Evolutionary conservation across 1,140 invertebrate genomes (phyloP), one percentile per base, ranked within the genome.

Genomic region (Formica exsecta): DNA sequence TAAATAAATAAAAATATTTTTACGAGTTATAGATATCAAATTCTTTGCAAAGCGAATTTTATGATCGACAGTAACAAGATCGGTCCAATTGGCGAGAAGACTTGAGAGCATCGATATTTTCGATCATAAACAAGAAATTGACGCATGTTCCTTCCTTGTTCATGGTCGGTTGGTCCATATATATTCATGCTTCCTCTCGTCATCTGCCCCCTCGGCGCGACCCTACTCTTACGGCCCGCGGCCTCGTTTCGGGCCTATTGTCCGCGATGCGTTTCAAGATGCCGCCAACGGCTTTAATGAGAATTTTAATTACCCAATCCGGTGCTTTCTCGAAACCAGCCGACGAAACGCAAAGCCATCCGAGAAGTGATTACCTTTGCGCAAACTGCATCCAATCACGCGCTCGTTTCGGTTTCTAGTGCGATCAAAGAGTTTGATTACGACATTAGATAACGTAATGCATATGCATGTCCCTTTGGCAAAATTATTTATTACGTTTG

Each of bases 221-320:
- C 29, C 59, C 80, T 81, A 87, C 41, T 51, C 70, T 65, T 48
- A 19, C 48, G 70, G 48, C 41, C 51, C 62, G 66, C 74, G 75
- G 86, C 80, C 89, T 90, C 89, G 80, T 89, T 90, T 75, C 70
- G 9, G 44, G 57, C 38, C 89, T 91, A 93, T 93, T 92, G 92
- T 94, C 90, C 87, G 70, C 59, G 62, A 51, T 68, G 83, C 86
- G 89, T 91, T 89, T 89, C 66, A 89, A 90, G 90, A 90, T 91
- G 89, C 89, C 87, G 90, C 88, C 89, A 79, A 64, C 77, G 79
- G 85, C 87, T 92, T 92, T 92, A 92, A 92, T 92, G 90, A 93
- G 90, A 92, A 92, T 91, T 92, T 93, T 93, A 93, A 94, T 94
- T 93, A 92, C 87, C 91, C 91, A 93, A 93, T 93, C 89, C 68